phyloP scores from a whole-genome alignment of 2,888 invertebrate genomes.

The Andricus quercusramuli region DNA sequence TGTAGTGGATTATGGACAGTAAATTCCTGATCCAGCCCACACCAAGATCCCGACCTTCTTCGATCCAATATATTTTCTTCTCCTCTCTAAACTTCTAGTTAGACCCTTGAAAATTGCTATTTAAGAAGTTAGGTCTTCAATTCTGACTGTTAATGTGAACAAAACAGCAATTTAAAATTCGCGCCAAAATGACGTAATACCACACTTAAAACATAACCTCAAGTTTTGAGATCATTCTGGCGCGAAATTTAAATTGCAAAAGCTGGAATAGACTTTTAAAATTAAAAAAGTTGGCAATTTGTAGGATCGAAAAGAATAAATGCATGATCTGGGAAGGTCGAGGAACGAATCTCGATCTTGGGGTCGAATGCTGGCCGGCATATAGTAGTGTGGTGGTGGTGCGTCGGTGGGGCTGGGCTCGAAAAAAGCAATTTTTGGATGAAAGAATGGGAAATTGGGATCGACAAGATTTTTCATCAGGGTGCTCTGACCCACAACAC shows the following conservation, averaged over 20 bases:
- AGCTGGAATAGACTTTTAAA: neutral
- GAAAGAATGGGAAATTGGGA: slow-evolving; percentile 50
- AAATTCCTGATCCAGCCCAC: no score
- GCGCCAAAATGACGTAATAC: neutral
- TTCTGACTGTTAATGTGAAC: neutral
- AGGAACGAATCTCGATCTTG: slow-evolving; percentile 41
- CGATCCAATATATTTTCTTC: slow-evolving; percentile 6
- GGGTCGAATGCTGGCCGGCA: slow-evolving; percentile 41
- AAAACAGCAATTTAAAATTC: neutral
- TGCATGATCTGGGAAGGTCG: slow-evolving; percentile 32
- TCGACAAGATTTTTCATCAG: slow-evolving; percentile 61
- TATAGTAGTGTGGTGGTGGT: slow-evolving; percentile 69
- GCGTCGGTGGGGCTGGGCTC: slow-evolving; percentile 71
- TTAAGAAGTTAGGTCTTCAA: neutral
- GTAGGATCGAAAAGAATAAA: slow-evolving; percentile 22
- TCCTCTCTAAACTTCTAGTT: neutral
- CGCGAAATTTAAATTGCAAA: neutral
- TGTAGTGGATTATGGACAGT: no score
- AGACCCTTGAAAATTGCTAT: neutral
- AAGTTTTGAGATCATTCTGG: neutral
- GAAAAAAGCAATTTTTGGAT: slow-evolving; percentile 51
- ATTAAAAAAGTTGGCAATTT: slow-evolving; percentile 24
- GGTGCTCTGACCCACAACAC: slow-evolving; percentile 79
- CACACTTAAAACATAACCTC: no score
- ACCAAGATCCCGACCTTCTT: slow-evolving; percentile 16